Percentiles rank a stretch among this genome's conserved stretches.
Conservation (phyloP, 2,888 invertebrate genomes). For the Spodoptera littoralis region DNA sequence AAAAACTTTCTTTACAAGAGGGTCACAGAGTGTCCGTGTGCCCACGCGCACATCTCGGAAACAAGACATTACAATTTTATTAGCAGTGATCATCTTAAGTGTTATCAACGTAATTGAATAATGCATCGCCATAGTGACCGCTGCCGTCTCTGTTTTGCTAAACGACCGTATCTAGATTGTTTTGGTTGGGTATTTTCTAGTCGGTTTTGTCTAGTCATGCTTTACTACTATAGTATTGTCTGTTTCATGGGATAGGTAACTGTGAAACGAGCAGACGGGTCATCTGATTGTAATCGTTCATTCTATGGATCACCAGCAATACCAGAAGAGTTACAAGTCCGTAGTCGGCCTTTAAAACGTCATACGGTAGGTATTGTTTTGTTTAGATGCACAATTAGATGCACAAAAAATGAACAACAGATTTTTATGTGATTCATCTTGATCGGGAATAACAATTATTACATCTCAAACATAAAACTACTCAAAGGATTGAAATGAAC, state of each 20-base stretch:
- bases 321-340: no score
- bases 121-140: constrained; percentile 78
- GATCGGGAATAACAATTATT: no score
- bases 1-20: constrained; percentile 44
- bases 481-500: no score
- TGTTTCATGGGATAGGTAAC: not conserved
- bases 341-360: no score
- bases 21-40: constrained; percentile 53
- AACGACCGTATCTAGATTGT: constrained; percentile 46
- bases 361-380: no score
- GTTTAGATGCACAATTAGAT: no score
- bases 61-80: constrained; percentile 87
- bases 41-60: constrained; percentile 85
- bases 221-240: not conserved
- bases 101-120: constrained; percentile 88
- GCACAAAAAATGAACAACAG: no score
- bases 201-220: constrained; percentile 8
- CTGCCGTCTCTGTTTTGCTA: constrained; percentile 58
- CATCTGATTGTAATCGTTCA: no score
- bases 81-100: constrained; percentile 86
- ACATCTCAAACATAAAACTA: no score
- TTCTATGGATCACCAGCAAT: no score
- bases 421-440: no score
- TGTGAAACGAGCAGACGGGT: no score
- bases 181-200: constrained; percentile 35